These are phyloP conservation scores for Drosophila tanythrix DNA, from an alignment of 2,888 invertebrate genomes.

Conservation along the genomic window DNA sequence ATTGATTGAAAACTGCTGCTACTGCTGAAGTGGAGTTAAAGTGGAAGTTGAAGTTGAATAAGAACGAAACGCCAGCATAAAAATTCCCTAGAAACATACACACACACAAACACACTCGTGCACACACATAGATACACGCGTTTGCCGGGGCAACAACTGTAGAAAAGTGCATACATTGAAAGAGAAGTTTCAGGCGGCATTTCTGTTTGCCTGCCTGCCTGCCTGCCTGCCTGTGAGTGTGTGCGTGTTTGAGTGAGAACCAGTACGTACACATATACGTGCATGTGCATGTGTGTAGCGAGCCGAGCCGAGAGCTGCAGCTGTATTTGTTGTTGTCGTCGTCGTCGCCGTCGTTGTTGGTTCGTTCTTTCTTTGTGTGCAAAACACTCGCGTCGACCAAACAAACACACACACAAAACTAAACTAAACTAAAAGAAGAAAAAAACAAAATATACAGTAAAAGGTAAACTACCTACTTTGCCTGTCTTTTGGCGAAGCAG, in stretches of 20 bases:
- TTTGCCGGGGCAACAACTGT: constrained; percentile 40
- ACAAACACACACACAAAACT: constrained; percentile 12
- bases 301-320: constrained; percentile 1
- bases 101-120: neutral
- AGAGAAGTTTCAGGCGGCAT: constrained; percentile 51
- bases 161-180: constrained; percentile 44
- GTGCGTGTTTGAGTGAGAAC: constrained; percentile 29
- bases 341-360: constrained; percentile 11
- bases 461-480: constrained; percentile 80
- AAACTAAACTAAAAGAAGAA: constrained; percentile 32
- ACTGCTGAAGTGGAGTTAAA: constrained; percentile 34
- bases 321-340: constrained; percentile 21
- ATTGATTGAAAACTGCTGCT: constrained; percentile 2
- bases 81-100: constrained; percentile 57
- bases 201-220: constrained; percentile 18
- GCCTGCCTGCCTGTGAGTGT: constrained; percentile 9
- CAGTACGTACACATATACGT: constrained; percentile 1
- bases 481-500: constrained; percentile 68
- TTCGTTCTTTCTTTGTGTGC: constrained; percentile 27
- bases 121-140: constrained; percentile 19
- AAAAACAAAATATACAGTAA: constrained; percentile 15
- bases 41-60: constrained; percentile 38
- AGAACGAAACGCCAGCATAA: constrained; percentile 66
- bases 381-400: constrained; percentile 43
- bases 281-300: constrained; percentile 28